These are phyloP conservation scores for Magallana angulata DNA, from an alignment of 1,140 invertebrate genomes.

Conservation along the genomic window DNA sequence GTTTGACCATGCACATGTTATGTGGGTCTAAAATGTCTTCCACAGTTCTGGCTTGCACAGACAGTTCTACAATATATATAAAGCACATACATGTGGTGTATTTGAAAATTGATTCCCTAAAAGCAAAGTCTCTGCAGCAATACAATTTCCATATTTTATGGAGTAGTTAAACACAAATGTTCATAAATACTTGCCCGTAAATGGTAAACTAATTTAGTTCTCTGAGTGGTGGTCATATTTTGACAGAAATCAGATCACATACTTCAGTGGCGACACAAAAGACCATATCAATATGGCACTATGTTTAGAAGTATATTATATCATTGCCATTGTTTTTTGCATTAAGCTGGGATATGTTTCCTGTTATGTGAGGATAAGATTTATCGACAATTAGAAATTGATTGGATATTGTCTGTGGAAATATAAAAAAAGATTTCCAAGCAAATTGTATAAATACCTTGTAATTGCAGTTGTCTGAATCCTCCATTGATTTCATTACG, in stretches of 20 bases:
- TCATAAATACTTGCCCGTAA: too few relatives aligned
- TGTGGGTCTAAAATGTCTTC: too few relatives aligned
- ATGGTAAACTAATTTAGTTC: too few relatives aligned
- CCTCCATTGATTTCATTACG: background rate
- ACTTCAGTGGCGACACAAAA: background rate
- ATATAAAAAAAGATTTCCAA: background rate
- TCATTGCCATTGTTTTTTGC: background rate
- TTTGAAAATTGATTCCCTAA: too few relatives aligned
- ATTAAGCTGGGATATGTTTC: background rate
- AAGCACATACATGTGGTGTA: too few relatives aligned
- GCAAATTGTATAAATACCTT: slow-evolving; percentile 17
- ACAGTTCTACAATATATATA: too few relatives aligned
- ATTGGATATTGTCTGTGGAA: background rate
- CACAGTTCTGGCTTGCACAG: too few relatives aligned
- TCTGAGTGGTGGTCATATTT: too few relatives aligned
- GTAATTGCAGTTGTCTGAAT: background rate
- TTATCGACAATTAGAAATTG: slow-evolving; percentile 7
- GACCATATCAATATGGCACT: background rate
- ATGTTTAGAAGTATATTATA: background rate
- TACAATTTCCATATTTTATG: too few relatives aligned
- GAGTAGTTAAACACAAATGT: too few relatives aligned
- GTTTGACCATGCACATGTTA: too few relatives aligned
- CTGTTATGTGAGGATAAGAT: background rate
- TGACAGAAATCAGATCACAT: background rate
- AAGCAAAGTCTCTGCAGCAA: too few relatives aligned